Evolutionary conservation across 64 coral and sea anemone species (phyloP), one percentile per base, ranked within the genome.

Genomic region (Pocillopora damicornis): DNA sequence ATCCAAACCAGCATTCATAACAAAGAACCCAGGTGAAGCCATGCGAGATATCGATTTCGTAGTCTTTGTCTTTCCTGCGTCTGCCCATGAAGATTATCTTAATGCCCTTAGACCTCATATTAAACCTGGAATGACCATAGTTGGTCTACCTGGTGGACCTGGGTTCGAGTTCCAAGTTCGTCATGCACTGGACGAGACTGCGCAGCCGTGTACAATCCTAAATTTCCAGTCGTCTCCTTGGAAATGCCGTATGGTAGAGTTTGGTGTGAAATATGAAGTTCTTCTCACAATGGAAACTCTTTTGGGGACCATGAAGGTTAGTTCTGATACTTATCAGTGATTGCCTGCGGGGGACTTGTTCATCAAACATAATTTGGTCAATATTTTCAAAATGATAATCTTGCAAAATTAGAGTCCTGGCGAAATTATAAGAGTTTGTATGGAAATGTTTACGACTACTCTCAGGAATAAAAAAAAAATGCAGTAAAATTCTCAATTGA

Each of bases 191-290:
- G 78, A 79, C 38, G 78, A 61, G 45, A 59, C 35, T 22, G 57
- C 37, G 17, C 64, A 25, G 15, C 63, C 74, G 4, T 82, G 65
- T 17, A 90, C 88, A 0, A 13, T 81, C 45, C 37, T 90, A 11
- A 61, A 76, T 83, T 90, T 82, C 61, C 79, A 82, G 23, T 82
- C 79, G 5, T 75, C 81, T 35, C 88, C 88, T 22, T 90, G 88
- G 88, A 58, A 14, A 3, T 59, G 73, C 11, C 87, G 59, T 15
- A 59, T 30, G 13, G 51, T 22, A 37, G 76, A 89, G 87, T 89
- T 68, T 80, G 88, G 68, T 34, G 42, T 30, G 59, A 73, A 60
- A 17, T 90, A 78, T 38, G 68, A 83, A 7, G 79, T 88, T 51
- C 12, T 72, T 65, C 37, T 37, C 11, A 69, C 63, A 62, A 67